A percentile compares a stretch with the other conserved stretches of the same genome.
phyloP scores from a whole-genome alignment of 2,797 vertebrate species.

The Atherinosoma microstoma region DNA sequence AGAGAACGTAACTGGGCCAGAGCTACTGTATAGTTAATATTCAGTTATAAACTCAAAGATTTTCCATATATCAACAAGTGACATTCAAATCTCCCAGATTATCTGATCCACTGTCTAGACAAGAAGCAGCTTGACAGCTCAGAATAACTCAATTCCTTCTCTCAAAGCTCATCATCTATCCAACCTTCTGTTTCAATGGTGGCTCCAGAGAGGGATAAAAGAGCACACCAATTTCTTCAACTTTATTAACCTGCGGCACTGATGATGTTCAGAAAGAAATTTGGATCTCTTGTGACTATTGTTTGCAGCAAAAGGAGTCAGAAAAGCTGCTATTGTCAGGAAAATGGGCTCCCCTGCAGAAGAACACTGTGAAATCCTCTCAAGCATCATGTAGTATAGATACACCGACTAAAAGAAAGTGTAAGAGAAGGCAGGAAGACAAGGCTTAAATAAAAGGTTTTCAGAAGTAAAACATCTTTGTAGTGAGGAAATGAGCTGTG shows the following conservation, averaged over 20 bases:
- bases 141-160: constrained; percentile 49
- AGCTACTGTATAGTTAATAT: constrained; percentile 31
- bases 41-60: constrained; percentile 41
- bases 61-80: constrained; percentile 47
- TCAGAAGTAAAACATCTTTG: constrained; percentile 57
- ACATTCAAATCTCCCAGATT: constrained; percentile 61
- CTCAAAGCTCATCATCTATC: constrained; percentile 47
- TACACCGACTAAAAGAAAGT: constrained; percentile 34
- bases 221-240: constrained; percentile 31
- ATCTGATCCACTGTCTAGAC: constrained; percentile 65
- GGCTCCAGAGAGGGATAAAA: constrained; percentile 28
- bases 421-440: constrained; percentile 22
- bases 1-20: constrained; percentile 7
- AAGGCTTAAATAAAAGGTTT: constrained; percentile 56
- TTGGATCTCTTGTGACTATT: constrained; percentile 49
- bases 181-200: constrained; percentile 43
- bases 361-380: constrained; percentile 64
- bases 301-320: constrained; percentile 55
- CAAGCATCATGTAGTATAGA: constrained; percentile 40
- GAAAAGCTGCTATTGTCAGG: constrained; percentile 51
- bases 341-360: constrained; percentile 67
- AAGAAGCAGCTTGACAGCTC: constrained; percentile 49
- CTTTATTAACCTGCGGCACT: constrained; percentile 56
- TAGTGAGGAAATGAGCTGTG: constrained; percentile 51
- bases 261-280: constrained; percentile 41